Evolutionary conservation across 2,797 vertebrate species (phyloP), one percentile per base, ranked within the genome.

Genomic region (Pterois miles): DNA sequence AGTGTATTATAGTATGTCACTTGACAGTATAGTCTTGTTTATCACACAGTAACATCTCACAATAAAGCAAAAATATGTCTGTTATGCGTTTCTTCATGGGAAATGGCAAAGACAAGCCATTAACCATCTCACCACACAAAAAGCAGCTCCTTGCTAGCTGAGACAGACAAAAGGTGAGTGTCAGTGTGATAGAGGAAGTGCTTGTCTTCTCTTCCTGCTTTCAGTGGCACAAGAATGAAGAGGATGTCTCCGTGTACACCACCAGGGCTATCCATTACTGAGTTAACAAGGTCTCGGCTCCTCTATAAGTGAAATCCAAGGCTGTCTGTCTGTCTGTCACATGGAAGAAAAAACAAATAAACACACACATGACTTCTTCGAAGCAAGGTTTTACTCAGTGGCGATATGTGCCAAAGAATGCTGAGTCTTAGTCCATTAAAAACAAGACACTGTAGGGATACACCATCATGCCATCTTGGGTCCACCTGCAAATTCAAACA

Each of bases 71-170:
- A 81, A 87, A 85, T 78, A 83, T 72, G 50, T 20, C 27, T 11
- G 27, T 62, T 86, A 2, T 59, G 92, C 91, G 93, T 93, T 90
- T 40, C 78, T 96, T 96, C 95, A 95, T 95, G 96, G 96, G 95
- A 97, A 97, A 94, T 89, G 69, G 88, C 84, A 86, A 94, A 82
- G 74, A 84, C 76, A 90, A 78, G 87, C 89, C 86, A 90, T 86
- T 80, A 91, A 82, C 65, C 18, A 68, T 74, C 85, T 87, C 81
- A 71, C 46, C 18, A 7, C 62, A 12, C 43, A 78, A 76, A 82
- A 23, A 88, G 63, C 54, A 54, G 59, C 76, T 86, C 8, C 68
- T 91, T 38, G 0, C 22, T 75, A 82, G 80, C 86, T 76, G 38
- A 86, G 81, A 86, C 90, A 83, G 72, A 94, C 92, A 94, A 93